Evolutionary conservation across 2,797 vertebrate species (phyloP), one percentile per base, ranked within the genome.

Genomic region (Cuniculus paca): DNA sequence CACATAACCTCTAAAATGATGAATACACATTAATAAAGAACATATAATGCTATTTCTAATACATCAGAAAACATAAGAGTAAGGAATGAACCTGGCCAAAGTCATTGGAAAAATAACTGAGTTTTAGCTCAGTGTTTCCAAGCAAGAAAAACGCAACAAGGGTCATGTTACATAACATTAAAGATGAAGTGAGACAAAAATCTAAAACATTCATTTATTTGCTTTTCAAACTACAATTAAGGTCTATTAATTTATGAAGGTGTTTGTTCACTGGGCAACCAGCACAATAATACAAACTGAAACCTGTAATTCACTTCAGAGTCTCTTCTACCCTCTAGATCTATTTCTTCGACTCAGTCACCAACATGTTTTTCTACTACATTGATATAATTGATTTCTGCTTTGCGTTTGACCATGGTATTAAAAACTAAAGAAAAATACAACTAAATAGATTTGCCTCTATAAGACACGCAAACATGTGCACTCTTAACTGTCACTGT

Each of bases 121-220:
- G 60, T 86, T 96, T 95, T 90, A 91, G 68, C 45, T 93, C 45
- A 54, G 26, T 78, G 58, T 93, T 93, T 96, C 63, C 52, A 63
- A 93, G 24, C 31, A 81, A 92, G 50, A 87, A 88, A 88, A 91
- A 70, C 31, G 78, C 88, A 97, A 45, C 4, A 17, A 56, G n/a
- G 60, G 26, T 97, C 82, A 88, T 91, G 83, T 96, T 95, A 96
- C 48, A 91, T 75, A 95, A 91, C 22, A 52, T 61, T 90, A 45
- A 88, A 74, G 63, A 88, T 34, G 77, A 96, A 96, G 95, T 93
- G 65, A 94, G 58, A 91, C 95, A 81, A 81, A 97, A 85, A 80
- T 20, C 50, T 34, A 82, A 48, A 70, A 24, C 54, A 98, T 52
- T 60, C 28, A 83, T 81, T 95, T 94, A 75, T 95, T 95, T 84